phyloP scores from a whole-genome alignment of 1,140 invertebrate species.

The Agrilus planipennis region DNA sequence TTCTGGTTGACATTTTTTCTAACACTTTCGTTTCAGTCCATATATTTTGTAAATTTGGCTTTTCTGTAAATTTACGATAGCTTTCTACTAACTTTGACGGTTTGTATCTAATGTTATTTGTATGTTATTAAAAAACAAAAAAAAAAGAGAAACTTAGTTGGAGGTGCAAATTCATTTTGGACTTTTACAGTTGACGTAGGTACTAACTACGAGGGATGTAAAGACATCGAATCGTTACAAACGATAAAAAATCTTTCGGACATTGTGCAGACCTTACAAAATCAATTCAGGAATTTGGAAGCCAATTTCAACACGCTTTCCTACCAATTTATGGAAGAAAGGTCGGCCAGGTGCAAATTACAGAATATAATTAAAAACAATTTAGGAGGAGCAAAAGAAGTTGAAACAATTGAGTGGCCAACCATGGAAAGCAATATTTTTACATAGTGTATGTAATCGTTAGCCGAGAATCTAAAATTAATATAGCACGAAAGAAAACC shows the following conservation, averaged over 20 bases:
- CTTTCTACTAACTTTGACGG: neutral
- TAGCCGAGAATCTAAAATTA: too few relatives aligned
- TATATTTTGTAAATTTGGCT: neutral
- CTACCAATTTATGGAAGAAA: slow-evolving; percentile 28
- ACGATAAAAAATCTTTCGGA: slow-evolving; percentile 16
- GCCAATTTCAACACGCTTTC: slow-evolving; percentile 23
- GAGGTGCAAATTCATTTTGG: neutral
- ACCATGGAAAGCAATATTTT: slow-evolving; percentile 25
- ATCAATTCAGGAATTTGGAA: slow-evolving; percentile 28
- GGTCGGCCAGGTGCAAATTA: slow-evolving; percentile 23
- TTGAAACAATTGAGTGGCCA: slow-evolving; percentile 25
- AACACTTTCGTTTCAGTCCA: too few relatives aligned
- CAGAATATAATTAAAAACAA: slow-evolving; percentile 30
- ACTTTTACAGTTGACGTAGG: slow-evolving; percentile 7
- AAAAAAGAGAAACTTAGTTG: neutral
- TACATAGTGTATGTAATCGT: neutral
- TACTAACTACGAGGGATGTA: neutral
- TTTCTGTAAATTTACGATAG: neutral
- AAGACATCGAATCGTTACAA: slow-evolving; percentile 19
- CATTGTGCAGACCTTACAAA: slow-evolving; percentile 20
- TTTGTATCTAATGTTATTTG: neutral
- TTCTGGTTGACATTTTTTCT: too few relatives aligned
- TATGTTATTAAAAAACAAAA: neutral
- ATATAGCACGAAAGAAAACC: too few relatives aligned
- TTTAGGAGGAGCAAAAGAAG: slow-evolving; percentile 23